These are phyloP conservation scores for Eurois occulta DNA, from an alignment of 2,888 invertebrate genomes.

Conservation along the genomic window DNA sequence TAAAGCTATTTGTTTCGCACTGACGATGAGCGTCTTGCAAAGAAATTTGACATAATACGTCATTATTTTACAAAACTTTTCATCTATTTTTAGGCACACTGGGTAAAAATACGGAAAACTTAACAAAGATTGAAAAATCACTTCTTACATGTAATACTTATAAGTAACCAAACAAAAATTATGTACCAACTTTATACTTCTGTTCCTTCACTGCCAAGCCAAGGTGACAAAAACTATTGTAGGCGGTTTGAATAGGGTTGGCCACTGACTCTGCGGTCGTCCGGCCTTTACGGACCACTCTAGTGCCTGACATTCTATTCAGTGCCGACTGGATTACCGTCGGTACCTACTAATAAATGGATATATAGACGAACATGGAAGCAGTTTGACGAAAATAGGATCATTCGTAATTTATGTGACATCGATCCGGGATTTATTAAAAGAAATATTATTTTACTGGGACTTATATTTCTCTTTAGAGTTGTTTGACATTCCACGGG, in stretches of 20 bases:
- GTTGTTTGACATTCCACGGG: not conserved
- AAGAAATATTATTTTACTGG: not conserved
- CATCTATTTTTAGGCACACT: not conserved
- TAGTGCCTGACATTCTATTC: constrained; percentile 71
- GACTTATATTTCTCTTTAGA: not conserved
- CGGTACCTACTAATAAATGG: constrained; percentile 66
- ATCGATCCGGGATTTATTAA: constrained; percentile 28
- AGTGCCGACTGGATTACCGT: constrained; percentile 71
- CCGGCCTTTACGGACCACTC: constrained; percentile 73
- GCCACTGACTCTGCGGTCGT: constrained; percentile 77
- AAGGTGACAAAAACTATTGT: constrained; percentile 85
- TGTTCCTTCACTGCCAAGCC: constrained; percentile 50
- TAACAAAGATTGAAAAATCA: not conserved
- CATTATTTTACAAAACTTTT: not conserved
- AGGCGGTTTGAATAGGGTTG: constrained; percentile 76
- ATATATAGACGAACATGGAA: constrained; percentile 29
- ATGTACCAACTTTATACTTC: constrained; percentile 45
- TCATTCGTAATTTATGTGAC: constrained; percentile 49
- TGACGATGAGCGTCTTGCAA: not conserved
- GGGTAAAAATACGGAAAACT: not conserved
- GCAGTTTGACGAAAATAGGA: constrained; percentile 26
- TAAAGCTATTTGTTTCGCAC: not conserved
- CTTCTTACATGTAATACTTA: not conserved
- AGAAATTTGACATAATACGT: too few species aligned
- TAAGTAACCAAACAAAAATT: too few species aligned